Conservation (phyloP, 1,140 invertebrate species). For the Oncopodura yosiiana region DNA sequence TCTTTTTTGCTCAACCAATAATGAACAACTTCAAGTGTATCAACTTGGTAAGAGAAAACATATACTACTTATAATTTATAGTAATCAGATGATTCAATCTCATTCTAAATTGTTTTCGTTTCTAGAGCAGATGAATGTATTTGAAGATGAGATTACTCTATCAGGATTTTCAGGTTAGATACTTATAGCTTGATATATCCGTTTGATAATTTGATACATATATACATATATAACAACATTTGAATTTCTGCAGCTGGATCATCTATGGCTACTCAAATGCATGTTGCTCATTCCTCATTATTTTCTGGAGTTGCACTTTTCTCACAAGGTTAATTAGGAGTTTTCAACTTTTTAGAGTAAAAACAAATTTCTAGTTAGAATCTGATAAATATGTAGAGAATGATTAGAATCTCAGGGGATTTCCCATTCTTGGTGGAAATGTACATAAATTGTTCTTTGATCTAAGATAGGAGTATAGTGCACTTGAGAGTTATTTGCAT, state of each 20-base stretch:
- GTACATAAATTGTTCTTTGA: neutral
- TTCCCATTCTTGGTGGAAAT: neutral
- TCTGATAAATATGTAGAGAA: neutral
- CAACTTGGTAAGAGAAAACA: no score
- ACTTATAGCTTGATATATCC: no score
- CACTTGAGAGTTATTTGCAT: neutral
- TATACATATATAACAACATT: no score
- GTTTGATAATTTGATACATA: no score
- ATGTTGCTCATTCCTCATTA: slow-evolving; percentile 20
- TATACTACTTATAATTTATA: no score
- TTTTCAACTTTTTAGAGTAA: neutral
- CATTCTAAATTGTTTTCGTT: no score
- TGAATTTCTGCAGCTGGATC: slow-evolving; percentile 18
- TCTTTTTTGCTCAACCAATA: no score
- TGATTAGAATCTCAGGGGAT: neutral
- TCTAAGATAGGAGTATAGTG: neutral
- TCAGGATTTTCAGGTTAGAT: no score
- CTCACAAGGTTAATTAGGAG: slow-evolving; percentile 22
- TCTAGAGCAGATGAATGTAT: no score
- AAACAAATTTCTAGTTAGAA: neutral
- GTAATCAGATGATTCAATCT: no score
- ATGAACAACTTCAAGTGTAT: no score
- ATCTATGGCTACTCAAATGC: slow-evolving; percentile 18
- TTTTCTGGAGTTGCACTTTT: slow-evolving; percentile 22
- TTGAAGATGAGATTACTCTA: no score